Conservation (phyloP, 1,140 invertebrate species). For the Megalopta genalis region DNA sequence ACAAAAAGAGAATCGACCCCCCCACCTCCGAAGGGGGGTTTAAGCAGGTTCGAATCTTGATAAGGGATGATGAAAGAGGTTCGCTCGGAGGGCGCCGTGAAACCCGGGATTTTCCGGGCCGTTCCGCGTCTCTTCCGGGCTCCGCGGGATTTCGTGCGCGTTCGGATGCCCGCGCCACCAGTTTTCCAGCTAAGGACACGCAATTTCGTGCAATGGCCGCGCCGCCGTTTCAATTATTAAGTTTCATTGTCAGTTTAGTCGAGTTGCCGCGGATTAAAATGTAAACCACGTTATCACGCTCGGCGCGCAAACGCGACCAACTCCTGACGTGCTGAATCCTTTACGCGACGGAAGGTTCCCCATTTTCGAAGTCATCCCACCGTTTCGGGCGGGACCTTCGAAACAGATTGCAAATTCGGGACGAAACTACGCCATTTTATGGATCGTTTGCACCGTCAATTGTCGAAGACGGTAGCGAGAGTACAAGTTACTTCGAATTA, state of each 20-base stretch:
- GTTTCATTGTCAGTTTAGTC: constrained; percentile 26
- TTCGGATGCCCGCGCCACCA: too few relatives aligned
- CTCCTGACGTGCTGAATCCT: constrained; percentile 12
- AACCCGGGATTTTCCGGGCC: background rate
- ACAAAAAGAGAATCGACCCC: background rate
- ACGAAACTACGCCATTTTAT: too few relatives aligned
- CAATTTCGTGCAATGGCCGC: background rate
- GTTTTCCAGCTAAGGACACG: constrained; percentile 3
- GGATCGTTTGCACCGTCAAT: too few relatives aligned
- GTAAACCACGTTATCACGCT: constrained; percentile 24
- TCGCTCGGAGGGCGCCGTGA: too few relatives aligned
- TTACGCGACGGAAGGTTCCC: background rate
- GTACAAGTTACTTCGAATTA: too few relatives aligned
- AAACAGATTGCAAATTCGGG: too few relatives aligned
- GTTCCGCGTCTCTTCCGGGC: background rate
- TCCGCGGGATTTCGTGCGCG: background rate
- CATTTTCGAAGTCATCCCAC: background rate
- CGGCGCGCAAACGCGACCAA: constrained; percentile 11
- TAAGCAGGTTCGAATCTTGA: background rate
- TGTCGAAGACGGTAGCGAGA: too few relatives aligned
- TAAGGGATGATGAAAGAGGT: background rate
- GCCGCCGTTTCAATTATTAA: constrained; percentile 30
- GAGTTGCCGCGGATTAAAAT: constrained; percentile 27
- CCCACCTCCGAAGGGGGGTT: background rate
- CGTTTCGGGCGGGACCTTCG: too few relatives aligned